Percentiles rank a stretch among this genome's conserved stretches.
phyloP scores from a whole-genome alignment of 2,888 invertebrate species.

The Tricholauxania praeusta region DNA sequence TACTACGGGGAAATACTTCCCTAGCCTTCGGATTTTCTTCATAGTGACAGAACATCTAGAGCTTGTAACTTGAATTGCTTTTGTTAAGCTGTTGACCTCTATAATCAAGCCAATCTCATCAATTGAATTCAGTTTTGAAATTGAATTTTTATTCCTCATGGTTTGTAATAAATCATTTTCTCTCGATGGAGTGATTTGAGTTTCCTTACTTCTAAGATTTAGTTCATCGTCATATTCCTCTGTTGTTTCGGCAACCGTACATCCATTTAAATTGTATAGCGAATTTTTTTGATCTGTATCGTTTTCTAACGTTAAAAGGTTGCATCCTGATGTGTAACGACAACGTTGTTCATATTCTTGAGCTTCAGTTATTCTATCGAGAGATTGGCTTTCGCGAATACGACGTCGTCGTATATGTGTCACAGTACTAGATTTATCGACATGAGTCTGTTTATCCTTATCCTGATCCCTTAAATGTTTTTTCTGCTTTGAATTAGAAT shows the following conservation, averaged over 20 bases:
- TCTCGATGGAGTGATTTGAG: constrained; percentile 40
- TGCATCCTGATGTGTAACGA: constrained; percentile 55
- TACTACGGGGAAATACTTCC: constrained; percentile 76
- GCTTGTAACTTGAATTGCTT: constrained; percentile 64
- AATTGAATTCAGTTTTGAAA: constrained; percentile 65
- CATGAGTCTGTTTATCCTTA: constrained; percentile 54
- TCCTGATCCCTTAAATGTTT: constrained; percentile 59
- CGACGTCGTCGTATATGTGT: constrained; percentile 71
- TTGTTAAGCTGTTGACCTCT: constrained; percentile 65
- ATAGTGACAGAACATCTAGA: constrained; percentile 66
- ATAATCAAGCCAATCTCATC: constrained; percentile 66
- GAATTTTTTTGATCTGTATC: constrained; percentile 57
- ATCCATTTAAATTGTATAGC: constrained; percentile 57
- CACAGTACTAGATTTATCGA: constrained; percentile 10
- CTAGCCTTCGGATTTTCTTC: constrained; percentile 74
- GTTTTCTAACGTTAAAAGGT: constrained; percentile 43
- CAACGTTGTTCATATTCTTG: constrained; percentile 74
- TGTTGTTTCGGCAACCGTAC: constrained; percentile 61
- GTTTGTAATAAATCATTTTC: constrained; percentile 52
- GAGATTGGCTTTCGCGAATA: constrained; percentile 84
- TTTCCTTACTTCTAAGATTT: constrained; percentile 49
- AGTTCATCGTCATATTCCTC: constrained; percentile 55
- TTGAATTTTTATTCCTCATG: constrained; percentile 54
- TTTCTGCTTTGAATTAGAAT: constrained; percentile 52
- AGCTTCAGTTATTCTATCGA: constrained; percentile 88